These are phyloP conservation scores for Picathartes gymnocephalus DNA, from an alignment of 2,113 vertebrate genomes.

Conservation along the genomic window DNA sequence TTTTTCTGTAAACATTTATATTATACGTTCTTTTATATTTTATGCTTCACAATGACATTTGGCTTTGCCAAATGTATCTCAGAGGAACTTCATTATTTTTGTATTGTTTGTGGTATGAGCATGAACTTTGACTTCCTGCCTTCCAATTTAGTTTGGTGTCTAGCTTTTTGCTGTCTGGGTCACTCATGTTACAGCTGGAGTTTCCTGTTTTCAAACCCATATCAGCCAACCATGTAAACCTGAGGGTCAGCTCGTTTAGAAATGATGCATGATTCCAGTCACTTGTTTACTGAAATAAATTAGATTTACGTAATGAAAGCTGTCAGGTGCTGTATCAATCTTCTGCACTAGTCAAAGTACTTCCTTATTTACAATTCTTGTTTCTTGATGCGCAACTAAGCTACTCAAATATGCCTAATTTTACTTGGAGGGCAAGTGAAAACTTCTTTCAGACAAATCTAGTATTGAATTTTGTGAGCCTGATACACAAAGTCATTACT, in stretches of 20 bases:
- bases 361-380: constrained; percentile 74
- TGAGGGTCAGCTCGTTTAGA: constrained; percentile 70
- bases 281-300: constrained; percentile 74
- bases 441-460: background rate
- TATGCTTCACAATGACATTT: constrained; percentile 14
- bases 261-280: constrained; percentile 67
- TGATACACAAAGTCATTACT: background rate
- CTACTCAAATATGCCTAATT: background rate
- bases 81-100: constrained; percentile 70
- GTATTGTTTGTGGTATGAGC: constrained; percentile 74
- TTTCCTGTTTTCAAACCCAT: constrained; percentile 78
- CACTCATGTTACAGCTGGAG: constrained; percentile 77
- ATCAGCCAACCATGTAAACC: constrained; percentile 74
- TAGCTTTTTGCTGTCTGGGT: constrained; percentile 76
- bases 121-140: constrained; percentile 78
- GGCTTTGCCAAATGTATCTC: constrained; percentile 62
- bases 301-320: constrained; percentile 74
- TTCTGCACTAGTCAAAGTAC: constrained; percentile 48
- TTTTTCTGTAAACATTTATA: constrained; percentile 54
- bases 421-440: background rate
- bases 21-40: constrained; percentile 38
- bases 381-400: constrained; percentile 61
- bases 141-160: constrained; percentile 71
- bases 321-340: constrained; percentile 72
- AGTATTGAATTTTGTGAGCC: background rate